Evolutionary conservation across 1,140 invertebrate genomes (phyloP), one percentile per base, ranked within the genome.

Genomic region (Ceratina calcarata): DNA sequence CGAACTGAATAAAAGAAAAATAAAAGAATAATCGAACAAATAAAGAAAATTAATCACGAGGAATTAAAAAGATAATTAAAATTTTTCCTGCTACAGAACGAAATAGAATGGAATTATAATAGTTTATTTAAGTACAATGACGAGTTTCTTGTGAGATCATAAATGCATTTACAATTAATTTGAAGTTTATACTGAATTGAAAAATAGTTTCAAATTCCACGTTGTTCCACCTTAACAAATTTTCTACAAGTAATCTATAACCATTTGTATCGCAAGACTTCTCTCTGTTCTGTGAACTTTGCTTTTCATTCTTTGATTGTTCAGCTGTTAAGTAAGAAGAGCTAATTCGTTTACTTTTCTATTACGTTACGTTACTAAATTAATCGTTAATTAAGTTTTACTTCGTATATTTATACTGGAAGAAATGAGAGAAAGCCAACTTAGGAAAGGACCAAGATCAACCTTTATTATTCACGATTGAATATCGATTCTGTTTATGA

Each of bases 401-500:
- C 37, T 45, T 10, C 6, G 6, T 10, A 6, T 45, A 45, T 45
- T 16, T 55, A 55, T 55, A 55, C 53, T 55, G 15, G 37, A 8
- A 45, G 3, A 10, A 45, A 45, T 10, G 37, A 45, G 37, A 45
- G 37, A 10, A 45, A 45, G 37, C 37, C 7, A 45, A 45, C 37
- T 45, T 45, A 7, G 37, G 10, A 10, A 10, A 45, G 37, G 37
- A 45, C 20, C 20, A 78, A 72, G 68, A 72, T 78, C 16, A 16
- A 10, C 15, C 58, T 60, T 60, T 24, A 78, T 78, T 55, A 69
- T 20, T 32, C 49, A 15, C 60, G 51, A 45, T 72, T 65, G 69
- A 72, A 78, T 78, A 72, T 64, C 72, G 68, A 78, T 72, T 60
- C 49, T 78, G 76, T 72, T 72, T 72, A 64, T 60, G 60, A 67